phyloP scores from a whole-genome alignment of 2,113 vertebrate genomes.

The Sorex araneus region DNA sequence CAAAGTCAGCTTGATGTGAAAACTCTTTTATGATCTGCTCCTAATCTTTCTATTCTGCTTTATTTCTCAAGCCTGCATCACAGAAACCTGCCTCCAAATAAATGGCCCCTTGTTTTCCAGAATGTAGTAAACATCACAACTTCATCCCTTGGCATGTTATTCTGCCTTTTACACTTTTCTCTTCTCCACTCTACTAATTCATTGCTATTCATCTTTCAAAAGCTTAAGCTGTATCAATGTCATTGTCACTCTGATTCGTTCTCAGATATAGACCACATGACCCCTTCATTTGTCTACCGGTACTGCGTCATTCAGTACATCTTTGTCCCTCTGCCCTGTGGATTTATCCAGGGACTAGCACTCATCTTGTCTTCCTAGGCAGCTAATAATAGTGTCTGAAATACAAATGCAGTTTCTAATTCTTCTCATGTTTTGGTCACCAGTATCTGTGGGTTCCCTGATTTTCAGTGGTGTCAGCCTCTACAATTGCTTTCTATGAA shows the following conservation, averaged over 20 bases:
- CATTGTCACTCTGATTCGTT: background rate
- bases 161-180: background rate
- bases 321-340: background rate
- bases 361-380: slow-evolving; percentile 20
- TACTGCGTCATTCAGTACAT: background rate
- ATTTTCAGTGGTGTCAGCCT: background rate
- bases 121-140: background rate
- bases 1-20: background rate
- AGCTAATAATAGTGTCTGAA: background rate
- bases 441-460: background rate
- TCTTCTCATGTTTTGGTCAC: background rate
- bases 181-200: background rate
- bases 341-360: background rate
- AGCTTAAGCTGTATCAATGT: slow-evolving; percentile 23
- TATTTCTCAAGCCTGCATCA: background rate
- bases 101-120: background rate
- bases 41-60: background rate
- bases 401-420: slow-evolving; percentile 9
- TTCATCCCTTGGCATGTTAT: background rate
- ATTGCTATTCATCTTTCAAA: slow-evolving; percentile 3
- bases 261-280: background rate
- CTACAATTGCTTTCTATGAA: background rate
- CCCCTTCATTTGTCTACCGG: background rate
- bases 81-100: background rate
- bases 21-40: background rate